Percentiles rank a stretch among this genome's conserved stretches.
These are phyloP conservation scores for Champsocephalus gunnari DNA, from an alignment of 2,797 vertebrate species.

Conservation along the genomic window DNA sequence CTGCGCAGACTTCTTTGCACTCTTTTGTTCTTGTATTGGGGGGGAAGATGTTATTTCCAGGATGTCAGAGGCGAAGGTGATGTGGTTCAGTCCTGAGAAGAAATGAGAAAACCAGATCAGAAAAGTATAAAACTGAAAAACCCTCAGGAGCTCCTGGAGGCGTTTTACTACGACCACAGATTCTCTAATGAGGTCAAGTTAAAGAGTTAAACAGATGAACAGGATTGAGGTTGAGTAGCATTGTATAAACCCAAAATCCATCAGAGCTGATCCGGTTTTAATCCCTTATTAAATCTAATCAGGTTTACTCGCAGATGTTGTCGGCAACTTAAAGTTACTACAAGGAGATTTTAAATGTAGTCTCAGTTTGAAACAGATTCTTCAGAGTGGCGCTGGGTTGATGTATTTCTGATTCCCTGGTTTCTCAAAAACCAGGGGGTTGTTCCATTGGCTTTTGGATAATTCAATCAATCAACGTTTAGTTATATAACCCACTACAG, in stretches of 20 bases:
- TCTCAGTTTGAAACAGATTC: too few relatives aligned
- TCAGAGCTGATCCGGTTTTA: background rate
- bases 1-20: slow-evolving; percentile 17
- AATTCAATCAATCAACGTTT: too few relatives aligned
- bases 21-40: slow-evolving; percentile 6
- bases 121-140: background rate
- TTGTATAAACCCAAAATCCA: slow-evolving; percentile 1
- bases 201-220: too few relatives aligned
- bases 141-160: background rate
- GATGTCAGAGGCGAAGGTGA: background rate
- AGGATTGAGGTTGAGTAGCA: background rate
- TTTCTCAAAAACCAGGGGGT: too few relatives aligned
- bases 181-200: too few relatives aligned
- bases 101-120: slow-evolving; percentile 53
- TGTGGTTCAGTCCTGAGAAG: slow-evolving; percentile 32
- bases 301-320: background rate
- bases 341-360: too few relatives aligned
- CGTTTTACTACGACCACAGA: background rate
- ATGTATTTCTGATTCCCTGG: too few relatives aligned
- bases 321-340: too few relatives aligned
- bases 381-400: too few relatives aligned
- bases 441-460: too few relatives aligned
- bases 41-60: slow-evolving; percentile 38
- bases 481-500: too few relatives aligned
- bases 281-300: background rate